These are phyloP conservation scores for Cyphomyrus plagiostoma DNA, from an alignment of 2,113 vertebrate species.

Conservation along the genomic window DNA sequence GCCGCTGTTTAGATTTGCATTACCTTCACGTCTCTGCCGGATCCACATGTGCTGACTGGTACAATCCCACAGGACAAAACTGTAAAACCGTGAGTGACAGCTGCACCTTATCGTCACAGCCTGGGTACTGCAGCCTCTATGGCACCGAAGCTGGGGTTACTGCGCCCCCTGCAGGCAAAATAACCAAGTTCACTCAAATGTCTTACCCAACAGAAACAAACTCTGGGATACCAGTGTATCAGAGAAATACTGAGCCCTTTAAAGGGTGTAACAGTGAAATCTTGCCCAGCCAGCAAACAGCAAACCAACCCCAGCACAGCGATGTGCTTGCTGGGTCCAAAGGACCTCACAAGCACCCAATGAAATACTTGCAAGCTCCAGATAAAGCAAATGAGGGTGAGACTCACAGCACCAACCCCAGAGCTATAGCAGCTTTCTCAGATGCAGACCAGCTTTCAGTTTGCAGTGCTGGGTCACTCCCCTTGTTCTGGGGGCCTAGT, in stretches of 20 bases:
- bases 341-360: neutral
- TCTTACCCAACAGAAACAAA: constrained; percentile 13
- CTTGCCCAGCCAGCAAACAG: neutral
- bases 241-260: neutral
- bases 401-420: neutral
- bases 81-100: neutral
- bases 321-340: neutral
- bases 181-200: neutral
- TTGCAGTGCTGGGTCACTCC: neutral
- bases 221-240: neutral
- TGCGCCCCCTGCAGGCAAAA: constrained; percentile 37
- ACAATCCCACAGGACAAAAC: neutral
- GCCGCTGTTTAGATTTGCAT: neutral
- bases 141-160: neutral
- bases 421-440: neutral
- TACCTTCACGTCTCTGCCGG: neutral
- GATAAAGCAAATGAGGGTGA: neutral
- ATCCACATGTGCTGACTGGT: neutral
- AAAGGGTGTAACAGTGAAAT: neutral
- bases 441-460: neutral
- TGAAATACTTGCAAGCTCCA: neutral
- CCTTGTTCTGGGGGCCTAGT: neutral
- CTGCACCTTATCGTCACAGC: neutral
- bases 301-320: neutral
- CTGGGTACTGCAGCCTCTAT: neutral